A percentile compares a stretch with the other conserved stretches of the same genome.
phyloP scores from a whole-genome alignment of 2,113 vertebrate genomes.

The Romanogobio albipinnatus region DNA sequence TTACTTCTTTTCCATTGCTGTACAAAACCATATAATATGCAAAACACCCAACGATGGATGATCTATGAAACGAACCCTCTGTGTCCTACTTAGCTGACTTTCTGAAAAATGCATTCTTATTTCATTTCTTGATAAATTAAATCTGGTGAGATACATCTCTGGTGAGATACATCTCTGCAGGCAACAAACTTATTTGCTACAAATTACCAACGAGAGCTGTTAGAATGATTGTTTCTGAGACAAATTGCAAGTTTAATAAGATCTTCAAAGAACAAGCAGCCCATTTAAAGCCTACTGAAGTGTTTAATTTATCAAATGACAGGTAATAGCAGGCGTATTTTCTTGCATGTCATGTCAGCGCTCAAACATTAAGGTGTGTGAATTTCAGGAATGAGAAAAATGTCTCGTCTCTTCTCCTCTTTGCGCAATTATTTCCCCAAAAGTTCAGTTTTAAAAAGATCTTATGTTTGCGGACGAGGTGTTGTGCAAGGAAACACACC shows the following conservation, averaged over 20 bases:
- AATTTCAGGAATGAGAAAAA: constrained; percentile 35
- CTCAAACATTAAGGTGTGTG: constrained; percentile 1
- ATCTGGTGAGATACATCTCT: constrained; percentile 4
- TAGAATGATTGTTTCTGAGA: not conserved
- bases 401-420: not conserved
- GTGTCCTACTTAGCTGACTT: constrained; percentile 17
- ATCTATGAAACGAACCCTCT: not conserved
- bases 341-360: constrained; percentile 6
- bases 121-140: constrained; percentile 14
- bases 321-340: constrained; percentile 2
- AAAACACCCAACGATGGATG: not conserved
- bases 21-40: constrained; percentile 19
- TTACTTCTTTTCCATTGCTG: not conserved
- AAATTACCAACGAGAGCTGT: constrained; percentile 13
- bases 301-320: constrained; percentile 13
- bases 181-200: constrained; percentile 11
- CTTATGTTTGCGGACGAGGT: constrained; percentile 37
- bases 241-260: constrained; percentile 3
- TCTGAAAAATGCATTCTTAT: constrained; percentile 9
- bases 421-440: constrained; percentile 27
- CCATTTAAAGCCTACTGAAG: not conserved
- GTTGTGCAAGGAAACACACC: constrained; percentile 25
- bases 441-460: constrained; percentile 17
- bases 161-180: constrained; percentile 8
- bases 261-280: constrained; percentile 13